Conservation (phyloP, 2,797 vertebrate species). For the Phoeniculus purpureus region DNA sequence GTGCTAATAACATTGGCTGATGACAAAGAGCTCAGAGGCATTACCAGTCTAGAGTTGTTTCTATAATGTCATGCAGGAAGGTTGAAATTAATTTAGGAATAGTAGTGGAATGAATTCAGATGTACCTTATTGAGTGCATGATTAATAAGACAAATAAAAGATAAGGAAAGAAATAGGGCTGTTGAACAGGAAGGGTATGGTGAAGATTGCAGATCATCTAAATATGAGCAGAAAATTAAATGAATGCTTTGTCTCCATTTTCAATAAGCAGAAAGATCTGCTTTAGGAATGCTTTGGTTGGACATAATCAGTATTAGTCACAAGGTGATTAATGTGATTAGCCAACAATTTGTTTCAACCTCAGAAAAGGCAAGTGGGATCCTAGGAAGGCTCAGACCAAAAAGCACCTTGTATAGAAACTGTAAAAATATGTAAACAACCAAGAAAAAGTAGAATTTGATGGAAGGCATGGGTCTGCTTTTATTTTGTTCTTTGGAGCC, state of each 20-base stretch:
- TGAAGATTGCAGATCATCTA: neutral
- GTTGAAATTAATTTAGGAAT: neutral
- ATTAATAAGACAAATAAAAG: slow-evolving; percentile 13
- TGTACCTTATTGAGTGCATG: neutral
- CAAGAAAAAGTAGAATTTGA: neutral
- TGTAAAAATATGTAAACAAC: neutral
- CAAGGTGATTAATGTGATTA: neutral
- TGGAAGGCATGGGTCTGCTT: neutral
- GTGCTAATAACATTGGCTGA: neutral
- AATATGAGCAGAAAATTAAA: neutral
- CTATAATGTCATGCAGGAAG: neutral
- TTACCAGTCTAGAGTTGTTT: neutral
- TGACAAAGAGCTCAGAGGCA: neutral
- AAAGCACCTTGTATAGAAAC: neutral
- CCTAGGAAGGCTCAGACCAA: neutral
- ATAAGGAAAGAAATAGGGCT: neutral
- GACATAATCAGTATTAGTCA: neutral
- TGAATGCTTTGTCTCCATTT: neutral
- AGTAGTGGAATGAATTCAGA: neutral
- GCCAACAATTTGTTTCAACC: neutral
- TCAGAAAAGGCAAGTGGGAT: neutral
- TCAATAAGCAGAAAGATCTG: neutral
- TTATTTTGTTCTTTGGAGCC: neutral
- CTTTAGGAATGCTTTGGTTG: neutral
- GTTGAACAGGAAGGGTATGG: neutral